These are phyloP conservation scores for Odontothrips loti DNA, from an alignment of 2,888 invertebrate species.

Conservation along the genomic window DNA sequence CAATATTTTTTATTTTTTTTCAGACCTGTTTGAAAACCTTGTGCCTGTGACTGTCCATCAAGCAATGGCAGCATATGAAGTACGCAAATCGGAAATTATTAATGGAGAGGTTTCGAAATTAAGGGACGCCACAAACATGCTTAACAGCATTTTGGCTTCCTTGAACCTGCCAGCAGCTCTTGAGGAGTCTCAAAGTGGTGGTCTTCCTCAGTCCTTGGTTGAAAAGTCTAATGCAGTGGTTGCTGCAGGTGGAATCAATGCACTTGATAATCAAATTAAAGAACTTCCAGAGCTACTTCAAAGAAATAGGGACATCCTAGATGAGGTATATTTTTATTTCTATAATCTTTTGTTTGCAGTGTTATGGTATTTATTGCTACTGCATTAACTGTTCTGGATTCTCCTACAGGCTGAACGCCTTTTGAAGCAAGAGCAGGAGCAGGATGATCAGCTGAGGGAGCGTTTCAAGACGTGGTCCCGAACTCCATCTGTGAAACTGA, in stretches of 20 bases:
- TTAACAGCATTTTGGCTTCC: conserved; percentile 88
- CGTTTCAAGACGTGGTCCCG: conserved; percentile 95
- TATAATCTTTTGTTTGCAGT: background rate
- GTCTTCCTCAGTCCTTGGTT: conserved; percentile 80
- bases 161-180: conserved; percentile 96
- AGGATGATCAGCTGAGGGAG: conserved; percentile 77
- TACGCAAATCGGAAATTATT: conserved; percentile 77
- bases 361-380: conserved; percentile 5
- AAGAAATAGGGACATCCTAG: conserved; percentile 89
- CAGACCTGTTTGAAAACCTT: conserved; percentile 81
- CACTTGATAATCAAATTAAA: conserved; percentile 66
- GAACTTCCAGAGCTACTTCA: conserved; percentile 87
- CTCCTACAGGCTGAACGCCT: conserved; percentile 63
- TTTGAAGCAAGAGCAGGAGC: conserved; percentile 85
- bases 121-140: conserved; percentile 82
- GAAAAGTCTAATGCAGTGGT: conserved; percentile 78
- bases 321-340: conserved; percentile 62
- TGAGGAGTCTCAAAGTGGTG: conserved; percentile 69
- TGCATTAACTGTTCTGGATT: background rate
- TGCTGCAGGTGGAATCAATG: conserved; percentile 53
- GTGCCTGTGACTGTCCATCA: conserved; percentile 89
- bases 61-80: conserved; percentile 79
- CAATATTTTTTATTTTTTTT: conserved; percentile 40
- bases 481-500: conserved; percentile 80
- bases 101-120: conserved; percentile 79